Evolutionary conservation across 92 coral and sea anemone genomes (phyloP), one percentile per base, ranked within the genome.

Genomic region (Plumapathes pennacea): DNA sequence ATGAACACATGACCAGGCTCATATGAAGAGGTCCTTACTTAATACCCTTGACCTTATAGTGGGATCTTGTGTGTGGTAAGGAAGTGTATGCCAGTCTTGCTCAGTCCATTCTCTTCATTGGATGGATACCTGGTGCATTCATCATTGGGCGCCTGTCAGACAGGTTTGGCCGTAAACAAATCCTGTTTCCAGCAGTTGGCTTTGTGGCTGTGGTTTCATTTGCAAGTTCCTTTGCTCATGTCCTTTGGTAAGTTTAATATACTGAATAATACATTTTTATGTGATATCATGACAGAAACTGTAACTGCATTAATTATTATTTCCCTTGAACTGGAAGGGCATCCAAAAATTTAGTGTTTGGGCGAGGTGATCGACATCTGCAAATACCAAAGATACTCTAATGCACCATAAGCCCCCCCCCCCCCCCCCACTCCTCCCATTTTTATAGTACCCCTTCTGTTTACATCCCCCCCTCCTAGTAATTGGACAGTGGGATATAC

Each of bases 51-150:
- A 36, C 30, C 25, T 59, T 49, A 49, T 51, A 92, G 98, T 92
- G 95, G 95, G 85, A 88, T 25, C 85, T 92, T 3, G 67, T 92
- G 20, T 92, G 98, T 46, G 98, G 88, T 4, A 71, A 51, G 25
- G 98, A 80, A 14, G 72, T 77, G 36, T 73, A 79, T 42, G 96
- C 96, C 44, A 88, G 96, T 46, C 57, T 92, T 43, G 90, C 98
- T 0, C 95, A 92, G 59, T 80, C 98, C 2, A 74, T 92, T 32
- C 59, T 92, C 41, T 92, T 88, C 40, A 62, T 92, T 38, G 96
- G 94, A 4, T 84, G 85, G 96, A 78, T 86, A 32, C 84, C 88
- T 24, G 90, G 95, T 27, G 88, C 94, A 27, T 69, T 92, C 25
- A 36, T 90, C 18, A 68, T 82, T 41, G 98, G 98, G 19, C 64